These are phyloP conservation scores for Homarus gammarus DNA, from an alignment of 2,888 invertebrate genomes.

Conservation along the genomic window DNA sequence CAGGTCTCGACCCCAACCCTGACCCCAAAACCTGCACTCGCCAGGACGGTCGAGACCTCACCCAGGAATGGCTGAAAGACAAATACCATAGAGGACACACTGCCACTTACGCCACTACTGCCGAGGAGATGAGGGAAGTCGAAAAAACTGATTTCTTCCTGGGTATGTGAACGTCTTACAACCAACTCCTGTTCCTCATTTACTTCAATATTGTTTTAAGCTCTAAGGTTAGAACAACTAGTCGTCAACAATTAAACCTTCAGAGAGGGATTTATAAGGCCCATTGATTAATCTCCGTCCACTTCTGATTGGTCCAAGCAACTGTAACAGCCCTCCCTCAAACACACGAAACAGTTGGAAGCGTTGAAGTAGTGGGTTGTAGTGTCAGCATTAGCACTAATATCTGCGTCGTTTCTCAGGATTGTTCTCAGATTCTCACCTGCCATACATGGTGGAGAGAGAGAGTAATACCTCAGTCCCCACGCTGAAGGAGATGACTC, in stretches of 20 bases:
- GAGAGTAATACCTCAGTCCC: conserved; percentile 86
- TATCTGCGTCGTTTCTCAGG: conserved; percentile 80
- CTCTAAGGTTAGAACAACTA: too few relatives aligned
- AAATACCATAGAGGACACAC: conserved; percentile 82
- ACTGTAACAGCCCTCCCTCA: too few relatives aligned
- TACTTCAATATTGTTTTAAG: too few relatives aligned
- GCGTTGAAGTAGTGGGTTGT: too few relatives aligned
- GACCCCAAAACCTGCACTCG: conserved; percentile 82
- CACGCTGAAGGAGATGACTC: conserved; percentile 89
- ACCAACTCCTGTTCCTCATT: too few relatives aligned
- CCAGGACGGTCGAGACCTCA: conserved; percentile 87
- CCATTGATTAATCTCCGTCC: too few relatives aligned
- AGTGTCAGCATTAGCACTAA: too few relatives aligned
- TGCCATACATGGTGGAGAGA: conserved; percentile 87
- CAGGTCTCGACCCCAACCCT: conserved; percentile 18
- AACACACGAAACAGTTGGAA: too few relatives aligned
- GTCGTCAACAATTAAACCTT: too few relatives aligned
- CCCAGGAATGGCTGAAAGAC: conserved; percentile 85
- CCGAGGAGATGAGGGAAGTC: conserved; percentile 83
- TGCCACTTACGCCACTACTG: conserved; percentile 85
- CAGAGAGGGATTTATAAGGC: too few relatives aligned
- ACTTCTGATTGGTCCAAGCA: too few relatives aligned
- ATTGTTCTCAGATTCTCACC: conserved; percentile 89
- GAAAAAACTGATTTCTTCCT: conserved; percentile 87
- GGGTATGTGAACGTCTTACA: too few relatives aligned